A percentile compares a stretch with the other conserved stretches of the same genome.
These are phyloP conservation scores for Gallinago paraguaiae DNA, from an alignment of 2,113 vertebrate species.

Conservation along the genomic window DNA sequence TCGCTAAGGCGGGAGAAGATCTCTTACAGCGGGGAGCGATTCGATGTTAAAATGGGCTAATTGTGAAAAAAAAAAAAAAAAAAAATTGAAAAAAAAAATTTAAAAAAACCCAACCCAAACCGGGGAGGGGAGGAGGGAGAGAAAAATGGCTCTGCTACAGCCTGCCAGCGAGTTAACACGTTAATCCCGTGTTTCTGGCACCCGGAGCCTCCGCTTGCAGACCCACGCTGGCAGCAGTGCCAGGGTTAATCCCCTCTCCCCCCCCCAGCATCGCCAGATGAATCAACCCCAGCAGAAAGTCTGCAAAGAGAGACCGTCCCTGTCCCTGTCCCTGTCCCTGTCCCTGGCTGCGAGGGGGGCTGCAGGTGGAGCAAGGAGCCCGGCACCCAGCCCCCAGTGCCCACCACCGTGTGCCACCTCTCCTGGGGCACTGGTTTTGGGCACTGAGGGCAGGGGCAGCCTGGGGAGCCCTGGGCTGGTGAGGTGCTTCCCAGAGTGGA, in stretches of 20 bases:
- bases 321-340: too few species aligned
- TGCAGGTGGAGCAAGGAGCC: neutral
- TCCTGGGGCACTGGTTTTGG: neutral
- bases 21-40: neutral
- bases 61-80: neutral
- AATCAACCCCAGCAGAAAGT: neutral
- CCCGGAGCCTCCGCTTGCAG: neutral
- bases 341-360: neutral
- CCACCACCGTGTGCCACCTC: neutral
- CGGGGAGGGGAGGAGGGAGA: neutral
- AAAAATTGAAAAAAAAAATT: neutral
- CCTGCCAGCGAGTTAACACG: neutral
- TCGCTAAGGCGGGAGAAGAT: neutral
- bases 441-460: neutral
- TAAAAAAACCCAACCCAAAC: too few species aligned
- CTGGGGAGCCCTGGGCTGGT: neutral
- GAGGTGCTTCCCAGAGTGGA: rapidly evolving
- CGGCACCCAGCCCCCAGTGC: neutral
- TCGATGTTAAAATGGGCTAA: slow-evolving; percentile 9
- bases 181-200: neutral
- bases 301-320: neutral
- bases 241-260: slow-evolving; percentile 19
- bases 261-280: neutral
- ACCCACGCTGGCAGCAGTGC: neutral
- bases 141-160: neutral